Base-by-base conservation (phyloP, 2,888 invertebrate species). In the Periphyllus acericola region DNA sequence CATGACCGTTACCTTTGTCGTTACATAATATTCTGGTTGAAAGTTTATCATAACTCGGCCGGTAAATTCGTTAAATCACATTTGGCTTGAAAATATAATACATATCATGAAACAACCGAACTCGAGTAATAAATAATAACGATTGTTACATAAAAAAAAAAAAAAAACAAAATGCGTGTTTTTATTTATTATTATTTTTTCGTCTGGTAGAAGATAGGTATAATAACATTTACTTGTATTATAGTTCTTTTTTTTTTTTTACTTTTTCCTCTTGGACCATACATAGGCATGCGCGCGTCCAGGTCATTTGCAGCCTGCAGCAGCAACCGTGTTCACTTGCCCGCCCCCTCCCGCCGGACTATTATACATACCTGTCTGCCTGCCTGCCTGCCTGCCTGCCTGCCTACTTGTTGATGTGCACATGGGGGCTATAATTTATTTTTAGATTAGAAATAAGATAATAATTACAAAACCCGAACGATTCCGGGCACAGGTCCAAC, bases 371-470 rank as follows among this genome's bases (percentile, higher is more conserved):
- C 46, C 76, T 66, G 46, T 25, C 46, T 29, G 84, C 32, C 84
- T 66, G 40, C 76, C 78, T 68, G 66, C 66, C 60, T 60, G 66
- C 46, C 76, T 66, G 46, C 17, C 46, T 29, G 84, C 32, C 84
- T 66, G 40, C 76, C 78, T 85, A 85, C 85, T 79, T 85, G 85
- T 79, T 72, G 85, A 85, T 71, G 71, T 29, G 78, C 34, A 5
- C 36, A 79, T 29, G 79, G 34, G 52, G 71, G 14, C 85, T 86
- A 86, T 86, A 86, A 86, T 86, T 86, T 86, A 36, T 79, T 86
- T 86, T 86, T 86, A 86, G 85, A 86, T 86, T 86, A 86, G 79
- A 85, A 86, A n/a, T n/a, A 36, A 86, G 85, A 86, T 86, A 86
- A 78, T 78, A 46, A 86, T 71, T 75, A 76, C 36, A 5, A 86